Conservation (phyloP, 2,888 invertebrate genomes). For the Sminthurides aquaticus region DNA sequence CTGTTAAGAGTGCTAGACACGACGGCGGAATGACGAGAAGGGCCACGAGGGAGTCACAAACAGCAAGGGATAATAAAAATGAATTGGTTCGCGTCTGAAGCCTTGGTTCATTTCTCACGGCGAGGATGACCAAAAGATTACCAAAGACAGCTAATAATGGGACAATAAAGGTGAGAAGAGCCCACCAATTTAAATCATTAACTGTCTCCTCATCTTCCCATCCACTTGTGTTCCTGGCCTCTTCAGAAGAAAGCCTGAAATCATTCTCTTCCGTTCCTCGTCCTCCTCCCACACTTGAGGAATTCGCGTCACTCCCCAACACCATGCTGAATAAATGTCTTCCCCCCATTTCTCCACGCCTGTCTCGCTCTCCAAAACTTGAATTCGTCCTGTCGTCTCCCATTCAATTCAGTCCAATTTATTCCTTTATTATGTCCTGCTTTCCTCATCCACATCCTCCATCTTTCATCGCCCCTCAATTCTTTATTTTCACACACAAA, state of each 20-base stretch:
- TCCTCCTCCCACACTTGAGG: too few species aligned
- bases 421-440: background rate
- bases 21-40: conserved; percentile 22
- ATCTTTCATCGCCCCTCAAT: background rate
- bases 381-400: background rate
- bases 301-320: background rate
- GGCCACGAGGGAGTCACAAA: conserved; percentile 24
- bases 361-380: background rate
- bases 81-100: conserved; percentile 23
- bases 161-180: conserved; percentile 22
- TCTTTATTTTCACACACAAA: too few species aligned
- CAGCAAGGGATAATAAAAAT: conserved; percentile 23
- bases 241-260: background rate
- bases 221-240: background rate
- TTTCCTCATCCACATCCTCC: background rate
- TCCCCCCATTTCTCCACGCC: background rate
- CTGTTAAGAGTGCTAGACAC: conserved; percentile 20
- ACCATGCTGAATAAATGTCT: background rate
- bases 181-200: conserved; percentile 22
- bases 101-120: conserved; percentile 21
- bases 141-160: conserved; percentile 21
- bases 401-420: background rate
- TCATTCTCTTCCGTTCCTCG: background rate
- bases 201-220: background rate
- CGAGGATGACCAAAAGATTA: conserved; percentile 23